phyloP scores from a whole-genome alignment of 2,888 invertebrate species.

The Melanchra persicariae region DNA sequence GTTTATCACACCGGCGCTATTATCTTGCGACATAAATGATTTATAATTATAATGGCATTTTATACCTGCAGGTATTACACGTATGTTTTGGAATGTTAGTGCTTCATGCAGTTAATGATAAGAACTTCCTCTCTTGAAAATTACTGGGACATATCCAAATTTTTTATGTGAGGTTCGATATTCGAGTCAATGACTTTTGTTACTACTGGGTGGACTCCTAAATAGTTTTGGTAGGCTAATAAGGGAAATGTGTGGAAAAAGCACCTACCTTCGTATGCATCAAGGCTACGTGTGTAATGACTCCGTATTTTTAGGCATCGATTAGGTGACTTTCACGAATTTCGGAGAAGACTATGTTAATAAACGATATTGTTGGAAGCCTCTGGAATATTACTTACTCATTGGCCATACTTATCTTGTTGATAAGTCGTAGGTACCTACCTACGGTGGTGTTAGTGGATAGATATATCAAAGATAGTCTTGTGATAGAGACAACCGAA shows the following conservation, averaged over 20 bases:
- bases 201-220: neutral
- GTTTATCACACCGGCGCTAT: conserved; percentile 71
- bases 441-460: conserved; percentile 48
- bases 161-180: neutral
- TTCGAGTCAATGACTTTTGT: neutral
- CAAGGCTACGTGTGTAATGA: neutral
- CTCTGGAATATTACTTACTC: conserved; percentile 62
- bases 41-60: conserved; percentile 73
- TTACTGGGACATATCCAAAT: neutral
- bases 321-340: conserved; percentile 18
- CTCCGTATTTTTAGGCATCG: conserved; percentile 3
- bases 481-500: conserved; percentile 38
- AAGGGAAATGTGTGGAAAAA: neutral
- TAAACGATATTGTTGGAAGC: conserved; percentile 51
- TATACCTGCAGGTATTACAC: conserved; percentile 56
- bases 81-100: conserved; percentile 41
- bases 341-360: conserved; percentile 41
- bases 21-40: conserved; percentile 78
- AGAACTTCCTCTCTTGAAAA: conserved; percentile 6
- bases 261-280: neutral
- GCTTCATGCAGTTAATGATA: conserved; percentile 22
- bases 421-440: conserved; percentile 67
- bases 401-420: conserved; percentile 63
- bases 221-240: neutral
- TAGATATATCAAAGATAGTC: conserved; percentile 58